Conservation (phyloP, 1,140 invertebrate species). For the Tetramorium parvispinum region DNA sequence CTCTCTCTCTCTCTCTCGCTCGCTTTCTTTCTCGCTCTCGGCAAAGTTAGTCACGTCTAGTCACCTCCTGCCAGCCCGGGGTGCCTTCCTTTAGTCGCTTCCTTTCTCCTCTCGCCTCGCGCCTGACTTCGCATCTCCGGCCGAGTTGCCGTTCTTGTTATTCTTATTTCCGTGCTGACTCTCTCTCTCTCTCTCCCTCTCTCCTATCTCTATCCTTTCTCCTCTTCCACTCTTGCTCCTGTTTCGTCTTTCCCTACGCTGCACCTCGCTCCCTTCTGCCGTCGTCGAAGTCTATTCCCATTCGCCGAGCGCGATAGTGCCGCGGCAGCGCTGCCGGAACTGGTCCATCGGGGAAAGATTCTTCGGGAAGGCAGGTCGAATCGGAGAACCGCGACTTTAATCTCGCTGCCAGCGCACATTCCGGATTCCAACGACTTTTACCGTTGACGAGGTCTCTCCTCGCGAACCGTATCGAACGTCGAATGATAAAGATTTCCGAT, state of each 20-base stretch:
- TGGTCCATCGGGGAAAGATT: slow-evolving; percentile 71
- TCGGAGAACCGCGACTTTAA: slow-evolving; percentile 62
- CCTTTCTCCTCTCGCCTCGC: slow-evolving; percentile 58
- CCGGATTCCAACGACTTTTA: slow-evolving; percentile 54
- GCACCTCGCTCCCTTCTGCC: slow-evolving; percentile 40
- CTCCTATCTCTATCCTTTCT: slow-evolving; percentile 54
- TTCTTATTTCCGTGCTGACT: slow-evolving; percentile 66
- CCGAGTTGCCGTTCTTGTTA: slow-evolving; percentile 52
- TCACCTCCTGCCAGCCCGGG: slow-evolving; percentile 64
- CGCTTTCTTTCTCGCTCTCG: slow-evolving; percentile 28
- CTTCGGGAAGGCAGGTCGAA: slow-evolving; percentile 61
- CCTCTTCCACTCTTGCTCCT: slow-evolving; percentile 69
- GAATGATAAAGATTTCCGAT: slow-evolving; percentile 16
- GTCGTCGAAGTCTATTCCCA: slow-evolving; percentile 73
- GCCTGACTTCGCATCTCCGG: slow-evolving; percentile 48
- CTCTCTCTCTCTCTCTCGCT: not conserved
- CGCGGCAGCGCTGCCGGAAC: slow-evolving; percentile 69
- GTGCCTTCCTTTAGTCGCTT: slow-evolving; percentile 42
- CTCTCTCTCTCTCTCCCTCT: slow-evolving; percentile 29
- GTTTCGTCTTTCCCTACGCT: slow-evolving; percentile 63
- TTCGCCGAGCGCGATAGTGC: slow-evolving; percentile 66
- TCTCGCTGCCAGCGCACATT: slow-evolving; percentile 39
- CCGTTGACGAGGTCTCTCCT: not conserved
- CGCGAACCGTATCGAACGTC: slow-evolving; percentile 28
- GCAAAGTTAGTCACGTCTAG: slow-evolving; percentile 73